These are phyloP conservation scores for Nematolebias whitei DNA, from an alignment of 2,113 vertebrate genomes.

Conservation along the genomic window DNA sequence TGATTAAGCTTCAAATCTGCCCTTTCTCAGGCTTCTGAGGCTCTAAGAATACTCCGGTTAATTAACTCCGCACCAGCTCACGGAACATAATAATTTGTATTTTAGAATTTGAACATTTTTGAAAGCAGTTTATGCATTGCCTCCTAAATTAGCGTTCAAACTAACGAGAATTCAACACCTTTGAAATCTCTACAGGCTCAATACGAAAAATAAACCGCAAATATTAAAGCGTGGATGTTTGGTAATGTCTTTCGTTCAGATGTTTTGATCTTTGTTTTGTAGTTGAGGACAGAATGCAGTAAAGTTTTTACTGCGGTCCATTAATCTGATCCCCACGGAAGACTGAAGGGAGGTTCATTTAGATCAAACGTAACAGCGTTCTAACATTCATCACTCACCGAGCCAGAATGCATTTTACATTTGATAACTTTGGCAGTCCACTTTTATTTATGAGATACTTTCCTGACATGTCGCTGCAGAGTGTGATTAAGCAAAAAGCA, in stretches of 20 bases:
- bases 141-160: conserved; percentile 37
- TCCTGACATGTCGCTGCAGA: conserved; percentile 46
- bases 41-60: conserved; percentile 46
- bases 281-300: not conserved
- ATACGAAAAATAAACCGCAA: not conserved
- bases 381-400: conserved; percentile 42
- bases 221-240: not conserved
- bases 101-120: conserved; percentile 36
- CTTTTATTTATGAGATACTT: conserved; percentile 56
- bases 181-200: conserved; percentile 14
- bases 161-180: conserved; percentile 23
- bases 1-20: conserved; percentile 50
- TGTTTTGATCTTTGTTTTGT: too few species aligned
- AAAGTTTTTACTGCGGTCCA: conserved; percentile 6
- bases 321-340: conserved; percentile 13
- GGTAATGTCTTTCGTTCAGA: too few species aligned
- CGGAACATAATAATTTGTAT: conserved; percentile 46
- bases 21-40: conserved; percentile 34
- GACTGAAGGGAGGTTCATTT: conserved; percentile 6
- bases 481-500: conserved; percentile 61
- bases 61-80: conserved; percentile 50
- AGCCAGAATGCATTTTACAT: conserved; percentile 42
- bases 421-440: conserved; percentile 56
- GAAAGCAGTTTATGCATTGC: conserved; percentile 39
- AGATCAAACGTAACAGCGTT: conserved; percentile 33